Evolutionary conservation across 92 coral and sea anemone genomes (phyloP).

Genomic region (Muricea muricata): DNA sequence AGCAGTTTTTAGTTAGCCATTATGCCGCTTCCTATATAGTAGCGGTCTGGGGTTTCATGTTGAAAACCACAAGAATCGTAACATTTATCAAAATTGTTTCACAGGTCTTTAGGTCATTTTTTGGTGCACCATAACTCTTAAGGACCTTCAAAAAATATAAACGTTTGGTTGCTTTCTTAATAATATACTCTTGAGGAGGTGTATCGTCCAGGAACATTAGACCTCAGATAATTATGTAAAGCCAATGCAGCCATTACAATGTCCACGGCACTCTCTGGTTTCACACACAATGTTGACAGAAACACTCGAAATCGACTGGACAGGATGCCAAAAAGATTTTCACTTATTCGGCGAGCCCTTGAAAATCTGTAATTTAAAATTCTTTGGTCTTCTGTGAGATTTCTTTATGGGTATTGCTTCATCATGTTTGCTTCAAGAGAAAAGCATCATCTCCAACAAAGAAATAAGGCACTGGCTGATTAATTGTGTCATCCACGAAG

Average conservation of each 20-base stretch:
- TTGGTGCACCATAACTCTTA: no score
- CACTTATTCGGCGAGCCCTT: conserved; percentile 57
- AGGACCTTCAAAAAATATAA: no score
- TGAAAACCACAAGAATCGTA: no score
- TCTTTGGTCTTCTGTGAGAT: conserved; percentile 36
- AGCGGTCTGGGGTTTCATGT: no score
- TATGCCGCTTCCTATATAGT: no score
- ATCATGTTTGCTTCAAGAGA: neutral
- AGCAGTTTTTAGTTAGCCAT: no score
- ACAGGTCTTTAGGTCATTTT: no score
- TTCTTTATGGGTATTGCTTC: conserved; percentile 39
- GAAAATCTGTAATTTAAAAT: conserved; percentile 65
- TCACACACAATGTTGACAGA: conserved; percentile 33
- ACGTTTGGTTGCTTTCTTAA: no score
- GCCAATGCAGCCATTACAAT: conserved; percentile 27
- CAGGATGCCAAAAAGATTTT: conserved; percentile 71
- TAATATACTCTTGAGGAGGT: conserved; percentile 25
- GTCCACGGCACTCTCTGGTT: conserved; percentile 29
- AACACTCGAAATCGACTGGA: conserved; percentile 50
- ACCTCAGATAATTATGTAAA: conserved; percentile 19
- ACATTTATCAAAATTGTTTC: no score
- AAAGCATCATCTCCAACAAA: conserved; percentile 42
- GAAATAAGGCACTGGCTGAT: conserved; percentile 6
- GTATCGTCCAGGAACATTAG: conserved; percentile 6
- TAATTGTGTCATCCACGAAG: neutral